phyloP scores from a whole-genome alignment of 2,888 invertebrate species.

The Drepana falcataria region DNA sequence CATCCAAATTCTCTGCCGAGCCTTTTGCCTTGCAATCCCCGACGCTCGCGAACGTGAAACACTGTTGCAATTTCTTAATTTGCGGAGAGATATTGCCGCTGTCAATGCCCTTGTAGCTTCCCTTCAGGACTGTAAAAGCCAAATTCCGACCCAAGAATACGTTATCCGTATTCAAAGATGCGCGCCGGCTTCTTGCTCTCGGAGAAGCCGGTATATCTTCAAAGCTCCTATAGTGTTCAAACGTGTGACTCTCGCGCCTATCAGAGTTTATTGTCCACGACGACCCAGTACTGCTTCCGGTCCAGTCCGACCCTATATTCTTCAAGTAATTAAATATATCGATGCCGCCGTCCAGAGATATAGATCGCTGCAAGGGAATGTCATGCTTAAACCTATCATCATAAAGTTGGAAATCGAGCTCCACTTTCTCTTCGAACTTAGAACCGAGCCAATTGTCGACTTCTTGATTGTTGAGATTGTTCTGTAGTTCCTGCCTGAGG shows the following conservation, averaged over 20 bases:
- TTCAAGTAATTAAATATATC: constrained; percentile 57
- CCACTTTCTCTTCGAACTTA: constrained; percentile 44
- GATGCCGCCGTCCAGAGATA: constrained; percentile 61
- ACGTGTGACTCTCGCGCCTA: constrained; percentile 24
- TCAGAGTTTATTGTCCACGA: constrained; percentile 53
- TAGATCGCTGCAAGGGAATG: constrained; percentile 53
- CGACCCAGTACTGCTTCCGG: constrained; percentile 41
- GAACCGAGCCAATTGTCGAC: constrained; percentile 58
- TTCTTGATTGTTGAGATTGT: constrained; percentile 50
- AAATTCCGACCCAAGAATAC: constrained; percentile 34
- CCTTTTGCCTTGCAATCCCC: constrained; percentile 17
- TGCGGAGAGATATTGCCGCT: constrained; percentile 46
- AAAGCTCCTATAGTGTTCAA: constrained; percentile 52
- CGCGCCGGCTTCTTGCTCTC: constrained; percentile 61
- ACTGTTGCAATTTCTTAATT: constrained; percentile 53
- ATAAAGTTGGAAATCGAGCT: constrained; percentile 20
- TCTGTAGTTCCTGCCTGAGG: constrained; percentile 57
- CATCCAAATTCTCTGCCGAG: constrained; percentile 19
- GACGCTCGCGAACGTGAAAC: constrained; percentile 49
- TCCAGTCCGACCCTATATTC: constrained; percentile 49
- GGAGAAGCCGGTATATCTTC: constrained; percentile 70
- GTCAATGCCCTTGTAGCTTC: constrained; percentile 47
- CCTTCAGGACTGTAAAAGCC: constrained; percentile 47
- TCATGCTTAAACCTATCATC: constrained; percentile 49
- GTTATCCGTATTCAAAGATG: constrained; percentile 49